Conservation (phyloP, 2,113 vertebrate species). For the Mionectes macconnelli region DNA sequence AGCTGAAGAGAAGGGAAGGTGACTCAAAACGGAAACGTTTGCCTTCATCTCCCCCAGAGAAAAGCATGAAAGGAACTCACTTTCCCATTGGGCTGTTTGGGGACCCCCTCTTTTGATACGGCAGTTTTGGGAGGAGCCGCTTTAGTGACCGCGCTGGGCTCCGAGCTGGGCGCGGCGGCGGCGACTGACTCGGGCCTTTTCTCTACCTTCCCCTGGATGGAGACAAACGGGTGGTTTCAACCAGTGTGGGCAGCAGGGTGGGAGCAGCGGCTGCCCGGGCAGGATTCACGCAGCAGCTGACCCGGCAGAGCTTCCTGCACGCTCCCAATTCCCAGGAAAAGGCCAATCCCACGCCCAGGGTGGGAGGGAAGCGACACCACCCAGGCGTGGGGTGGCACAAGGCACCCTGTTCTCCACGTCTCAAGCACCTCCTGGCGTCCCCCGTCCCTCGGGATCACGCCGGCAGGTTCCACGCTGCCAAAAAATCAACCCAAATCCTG, state of each 20-base stretch:
- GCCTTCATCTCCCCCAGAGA: slow-evolving; percentile 55
- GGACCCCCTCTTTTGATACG: slow-evolving; percentile 67
- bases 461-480: neutral
- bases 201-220: slow-evolving; percentile 81
- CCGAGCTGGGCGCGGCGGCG: slow-evolving; percentile 70
- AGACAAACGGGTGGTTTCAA: slow-evolving; percentile 76
- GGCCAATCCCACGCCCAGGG: fast-evolving
- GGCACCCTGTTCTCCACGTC: neutral
- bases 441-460: fast-evolving
- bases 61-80: slow-evolving; percentile 77
- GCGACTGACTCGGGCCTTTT: slow-evolving; percentile 75
- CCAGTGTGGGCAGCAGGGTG: neutral
- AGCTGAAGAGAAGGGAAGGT: slow-evolving; percentile 39
- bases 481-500: neutral
- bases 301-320: neutral
- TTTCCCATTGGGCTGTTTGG: slow-evolving; percentile 81
- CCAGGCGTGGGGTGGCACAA: fast-evolving
- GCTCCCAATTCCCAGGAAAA: neutral
- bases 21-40: slow-evolving; percentile 18
- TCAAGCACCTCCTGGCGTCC: neutral
- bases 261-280: neutral
- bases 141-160: slow-evolving; percentile 68
- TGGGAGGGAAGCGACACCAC: neutral
- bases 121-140: slow-evolving; percentile 59
- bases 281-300: neutral